A percentile compares a stretch with the other conserved stretches of the same genome.
Conservation (phyloP, 2,888 invertebrate species). For the Trachelus tabidus region DNA sequence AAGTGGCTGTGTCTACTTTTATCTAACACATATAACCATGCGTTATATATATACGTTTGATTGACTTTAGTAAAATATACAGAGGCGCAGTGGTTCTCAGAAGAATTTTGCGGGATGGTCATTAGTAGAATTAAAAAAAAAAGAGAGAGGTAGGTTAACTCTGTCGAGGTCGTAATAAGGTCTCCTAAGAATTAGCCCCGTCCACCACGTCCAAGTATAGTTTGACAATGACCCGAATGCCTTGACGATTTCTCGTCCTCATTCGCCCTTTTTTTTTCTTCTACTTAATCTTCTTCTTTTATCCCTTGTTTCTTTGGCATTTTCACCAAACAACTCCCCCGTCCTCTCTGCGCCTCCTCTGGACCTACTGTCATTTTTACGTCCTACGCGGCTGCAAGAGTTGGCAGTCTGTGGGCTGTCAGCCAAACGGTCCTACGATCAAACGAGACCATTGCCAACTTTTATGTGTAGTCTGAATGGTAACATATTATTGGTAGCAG, state of each 20-base stretch:
- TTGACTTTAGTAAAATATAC: not conserved
- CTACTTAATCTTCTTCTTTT: conserved; percentile 3
- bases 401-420: not conserved
- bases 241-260: conserved; percentile 29
- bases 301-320: conserved; percentile 6
- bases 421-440: not conserved
- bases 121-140: not conserved
- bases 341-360: not conserved
- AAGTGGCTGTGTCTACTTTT: not conserved
- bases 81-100: not conserved
- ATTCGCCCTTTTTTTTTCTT: not conserved
- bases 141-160: conserved; percentile 37
- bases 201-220: conserved; percentile 41
- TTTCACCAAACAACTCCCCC: not conserved
- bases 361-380: not conserved
- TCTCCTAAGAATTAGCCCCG: conserved; percentile 28
- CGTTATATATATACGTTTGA: not conserved
- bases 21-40: not conserved
- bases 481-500: not conserved
- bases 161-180: conserved; percentile 49
- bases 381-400: not conserved
- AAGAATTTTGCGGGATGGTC: not conserved
- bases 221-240: conserved; percentile 63
- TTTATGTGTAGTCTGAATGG: not conserved
- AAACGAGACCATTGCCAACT: not conserved